Percentiles rank a stretch among this genome's conserved stretches.
phyloP scores from a whole-genome alignment of 2,888 invertebrate genomes.

The Meloe dianella region DNA sequence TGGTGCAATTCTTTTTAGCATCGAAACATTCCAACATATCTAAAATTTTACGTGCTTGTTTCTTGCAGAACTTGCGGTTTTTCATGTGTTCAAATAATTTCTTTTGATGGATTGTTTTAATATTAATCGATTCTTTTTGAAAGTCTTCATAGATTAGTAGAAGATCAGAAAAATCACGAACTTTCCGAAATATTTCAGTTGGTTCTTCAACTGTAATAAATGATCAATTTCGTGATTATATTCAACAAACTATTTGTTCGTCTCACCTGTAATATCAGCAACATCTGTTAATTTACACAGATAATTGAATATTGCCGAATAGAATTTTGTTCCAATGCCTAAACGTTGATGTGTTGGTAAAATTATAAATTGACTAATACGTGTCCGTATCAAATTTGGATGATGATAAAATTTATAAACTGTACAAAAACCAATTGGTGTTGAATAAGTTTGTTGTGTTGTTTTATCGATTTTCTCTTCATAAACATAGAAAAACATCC shows the following conservation, averaged over 20 bases:
- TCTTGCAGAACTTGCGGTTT: conserved; percentile 43
- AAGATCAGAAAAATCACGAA: conserved; percentile 71
- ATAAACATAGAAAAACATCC: conserved; percentile 85
- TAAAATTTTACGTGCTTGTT: conserved; percentile 43
- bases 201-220: conserved; percentile 98
- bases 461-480: conserved; percentile 71
- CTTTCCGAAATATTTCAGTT: conserved; percentile 84
- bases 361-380: conserved; percentile 91
- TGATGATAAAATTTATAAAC: conserved; percentile 96
- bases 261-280: conserved; percentile 86
- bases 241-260: too few relatives aligned
- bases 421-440: conserved; percentile 86
- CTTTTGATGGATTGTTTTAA: conserved; percentile 29
- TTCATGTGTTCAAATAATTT: conserved; percentile 38
- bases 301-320: conserved; percentile 56
- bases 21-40: conserved; percentile 46
- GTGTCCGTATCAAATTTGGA: conserved; percentile 82
- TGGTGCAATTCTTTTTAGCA: conserved; percentile 32
- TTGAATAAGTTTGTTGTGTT: conserved; percentile 66
- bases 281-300: conserved; percentile 61
- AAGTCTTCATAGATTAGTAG: conserved; percentile 36
- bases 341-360: conserved; percentile 89
- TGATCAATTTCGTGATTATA: too few relatives aligned
- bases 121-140: conserved; percentile 28
- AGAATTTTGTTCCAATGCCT: conserved; percentile 82